Evolutionary conservation across 2,797 vertebrate species (phyloP).

Genomic region (Sarcophilus harrisii): DNA sequence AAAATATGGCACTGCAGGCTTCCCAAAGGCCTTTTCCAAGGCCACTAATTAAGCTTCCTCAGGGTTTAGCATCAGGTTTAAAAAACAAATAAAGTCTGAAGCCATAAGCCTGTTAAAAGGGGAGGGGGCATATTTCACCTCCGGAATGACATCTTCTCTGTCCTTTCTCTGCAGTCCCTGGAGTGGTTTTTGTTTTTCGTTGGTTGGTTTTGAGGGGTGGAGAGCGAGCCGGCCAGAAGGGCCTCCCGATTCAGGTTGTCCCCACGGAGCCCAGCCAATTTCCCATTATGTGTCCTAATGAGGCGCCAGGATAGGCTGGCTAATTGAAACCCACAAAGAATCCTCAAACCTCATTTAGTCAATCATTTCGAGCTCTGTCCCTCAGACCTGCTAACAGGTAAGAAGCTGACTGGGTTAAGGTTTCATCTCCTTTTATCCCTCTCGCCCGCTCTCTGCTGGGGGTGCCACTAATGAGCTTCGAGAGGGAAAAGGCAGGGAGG

Average conservation of each 20-base stretch:
- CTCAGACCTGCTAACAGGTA: slow-evolving; percentile 52
- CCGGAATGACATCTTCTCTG: neutral
- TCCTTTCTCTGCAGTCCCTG: slow-evolving; percentile 27
- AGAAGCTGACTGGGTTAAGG: slow-evolving; percentile 32
- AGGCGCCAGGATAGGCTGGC: slow-evolving; percentile 66
- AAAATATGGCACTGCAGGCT: neutral
- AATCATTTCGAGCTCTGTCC: slow-evolving; percentile 60
- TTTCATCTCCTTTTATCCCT: slow-evolving; percentile 34
- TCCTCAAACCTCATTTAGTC: slow-evolving; percentile 71
- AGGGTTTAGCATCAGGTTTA: neutral
- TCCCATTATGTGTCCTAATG: slow-evolving; percentile 68
- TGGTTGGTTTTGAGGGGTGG: neutral
- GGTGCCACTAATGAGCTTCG: neutral
- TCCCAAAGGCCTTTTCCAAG: neutral
- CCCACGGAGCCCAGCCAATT: slow-evolving; percentile 60
- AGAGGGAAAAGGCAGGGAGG: neutral
- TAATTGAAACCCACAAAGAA: slow-evolving; percentile 73
- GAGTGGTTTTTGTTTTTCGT: neutral
- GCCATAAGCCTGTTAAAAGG: slow-evolving; percentile 9
- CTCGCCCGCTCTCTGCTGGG: slow-evolving; percentile 13
- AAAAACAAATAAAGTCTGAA: neutral
- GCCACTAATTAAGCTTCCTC: neutral
- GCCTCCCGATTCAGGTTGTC: slow-evolving; percentile 29
- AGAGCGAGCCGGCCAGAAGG: slow-evolving; percentile 33
- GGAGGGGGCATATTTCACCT: neutral